Base-by-base conservation (phyloP, 2,797 vertebrate species). In the Apogon talboti region DNA sequence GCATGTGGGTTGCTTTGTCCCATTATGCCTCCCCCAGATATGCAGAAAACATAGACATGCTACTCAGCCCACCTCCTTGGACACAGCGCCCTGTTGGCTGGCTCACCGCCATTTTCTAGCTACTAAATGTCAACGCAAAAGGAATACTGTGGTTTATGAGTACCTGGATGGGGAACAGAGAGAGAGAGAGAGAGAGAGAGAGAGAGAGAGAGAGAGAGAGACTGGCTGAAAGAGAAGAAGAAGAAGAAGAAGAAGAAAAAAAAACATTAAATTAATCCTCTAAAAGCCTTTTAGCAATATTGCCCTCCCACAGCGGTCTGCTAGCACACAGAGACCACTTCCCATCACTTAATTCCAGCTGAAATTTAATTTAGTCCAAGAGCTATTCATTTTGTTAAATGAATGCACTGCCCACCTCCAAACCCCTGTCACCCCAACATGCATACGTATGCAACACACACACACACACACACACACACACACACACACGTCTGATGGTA, bases 201-300 rank as follows among this genome's bases (percentile, higher is more conserved):
- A 24, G 21, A 24, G 21, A 24, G 21, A 24, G 21, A 24, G 21
- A 24, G 21, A 24, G 21, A 24, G 21, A n/a, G n/a, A n/a, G n/a
- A n/a, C n/a, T n/a, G n/a, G n/a, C n/a, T 24, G 21, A 24, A 5
- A 24, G 21, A 24, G 21, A 24, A 5, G 5, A 5, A 24, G 21
- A 76, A 74, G 69, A 54, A 74, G 70, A 65, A 81, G 63, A 53
- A 72, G 44, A 51, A 68, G 38, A 68, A 81, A 67, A 79, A n/a
- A 48, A 86, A 82, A 83, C 80, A 87, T 82, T 68, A 74, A 91
- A 93, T 93, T 94, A 95, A 95, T 95, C 92, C 88, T 73, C 92
- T 95, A 90, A 94, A 94, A 94, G 94, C 85, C 91, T 94, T 94
- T 95, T 94, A 94, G 91, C 89, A 79, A 91, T 87, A 83, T 83